These are phyloP conservation scores for Leiothrix lutea DNA, from an alignment of 2,113 vertebrate genomes.

Conservation along the genomic window DNA sequence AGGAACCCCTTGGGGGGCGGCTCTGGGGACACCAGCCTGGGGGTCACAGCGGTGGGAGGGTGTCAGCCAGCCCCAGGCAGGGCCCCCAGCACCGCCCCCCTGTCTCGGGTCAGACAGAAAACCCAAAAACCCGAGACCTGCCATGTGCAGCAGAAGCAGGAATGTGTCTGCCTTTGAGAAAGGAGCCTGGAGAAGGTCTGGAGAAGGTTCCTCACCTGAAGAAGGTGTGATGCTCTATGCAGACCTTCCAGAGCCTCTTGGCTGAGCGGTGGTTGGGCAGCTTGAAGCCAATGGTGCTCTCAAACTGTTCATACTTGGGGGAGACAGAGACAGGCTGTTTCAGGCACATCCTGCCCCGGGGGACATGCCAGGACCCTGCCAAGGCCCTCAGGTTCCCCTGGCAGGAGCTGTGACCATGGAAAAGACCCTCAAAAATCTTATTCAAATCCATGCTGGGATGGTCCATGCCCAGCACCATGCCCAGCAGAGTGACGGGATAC, in stretches of 20 bases:
- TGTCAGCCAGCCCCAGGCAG: background rate
- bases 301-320: conserved; percentile 94
- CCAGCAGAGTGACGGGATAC: background rate
- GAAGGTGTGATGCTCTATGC: conserved; percentile 99
- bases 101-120: no score
- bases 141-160: background rate
- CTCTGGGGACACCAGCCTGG: conserved; percentile 94
- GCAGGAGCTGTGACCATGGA: background rate
- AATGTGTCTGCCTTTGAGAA: background rate
- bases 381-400: background rate
- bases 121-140: no score
- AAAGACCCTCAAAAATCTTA: background rate
- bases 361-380: background rate
- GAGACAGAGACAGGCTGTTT: background rate
- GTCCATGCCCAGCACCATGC: background rate
- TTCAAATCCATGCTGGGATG: background rate
- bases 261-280: conserved; percentile 96
- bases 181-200: background rate
- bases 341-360: background rate
- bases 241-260: conserved; percentile 98
- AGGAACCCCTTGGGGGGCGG: conserved; percentile 96
- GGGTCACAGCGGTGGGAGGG: background rate
- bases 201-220: conserved; percentile 85
- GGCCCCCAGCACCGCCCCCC: fast-evolving
- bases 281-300: conserved; percentile 98